phyloP scores from a whole-genome alignment of 1,140 invertebrate species.

The Apolygus lucorum region DNA sequence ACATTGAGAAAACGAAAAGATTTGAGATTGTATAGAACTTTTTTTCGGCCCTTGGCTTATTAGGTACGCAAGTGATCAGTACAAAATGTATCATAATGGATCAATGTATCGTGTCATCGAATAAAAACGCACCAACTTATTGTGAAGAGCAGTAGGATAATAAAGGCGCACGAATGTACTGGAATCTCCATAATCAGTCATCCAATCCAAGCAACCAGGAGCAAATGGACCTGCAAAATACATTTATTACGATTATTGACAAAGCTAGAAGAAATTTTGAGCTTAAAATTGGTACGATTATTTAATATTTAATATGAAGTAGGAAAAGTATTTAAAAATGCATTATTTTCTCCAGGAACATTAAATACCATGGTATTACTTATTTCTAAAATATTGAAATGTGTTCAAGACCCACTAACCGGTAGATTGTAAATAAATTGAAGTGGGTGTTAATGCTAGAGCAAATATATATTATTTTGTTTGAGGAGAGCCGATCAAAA shows the following conservation, averaged over 20 bases:
- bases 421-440: too few species aligned
- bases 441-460: too few species aligned
- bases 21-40: constrained; percentile 9
- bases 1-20: background rate
- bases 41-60: constrained; percentile 1
- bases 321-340: background rate
- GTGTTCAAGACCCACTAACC: too few species aligned
- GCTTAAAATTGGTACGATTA: background rate
- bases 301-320: background rate
- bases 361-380: background rate
- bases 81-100: too few species aligned
- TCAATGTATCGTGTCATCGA: too few species aligned
- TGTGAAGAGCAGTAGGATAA: constrained; percentile 39
- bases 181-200: constrained; percentile 39
- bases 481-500: too few species aligned
- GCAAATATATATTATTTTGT: too few species aligned
- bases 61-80: constrained; percentile 8
- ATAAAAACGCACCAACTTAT: constrained; percentile 37
- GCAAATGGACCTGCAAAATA: constrained; percentile 39
- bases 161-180: constrained; percentile 41
- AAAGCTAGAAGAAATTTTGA: too few species aligned
- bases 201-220: constrained; percentile 42
- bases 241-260: too few species aligned
- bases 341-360: background rate
- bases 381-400: too few species aligned